Conservation (phyloP, 2,797 vertebrate species). For the Anableps anableps region DNA sequence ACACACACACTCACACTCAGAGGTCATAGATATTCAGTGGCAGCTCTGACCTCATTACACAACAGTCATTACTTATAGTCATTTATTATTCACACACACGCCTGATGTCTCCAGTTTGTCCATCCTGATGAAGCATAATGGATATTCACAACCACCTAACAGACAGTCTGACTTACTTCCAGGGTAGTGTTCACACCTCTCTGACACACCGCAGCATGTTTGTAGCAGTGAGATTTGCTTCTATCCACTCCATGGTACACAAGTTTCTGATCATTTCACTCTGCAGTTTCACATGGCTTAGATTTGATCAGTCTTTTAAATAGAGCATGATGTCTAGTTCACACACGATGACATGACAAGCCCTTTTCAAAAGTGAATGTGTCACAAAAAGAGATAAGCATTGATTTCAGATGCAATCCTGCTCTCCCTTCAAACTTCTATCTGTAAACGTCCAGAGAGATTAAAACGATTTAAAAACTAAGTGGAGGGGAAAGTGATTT, state of each 20-base stretch:
- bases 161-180: conserved; percentile 77
- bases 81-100: conserved; percentile 59
- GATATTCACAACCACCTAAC: conserved; percentile 67
- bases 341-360: conserved; percentile 21
- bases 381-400: conserved; percentile 40
- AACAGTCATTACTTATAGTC: conserved; percentile 58
- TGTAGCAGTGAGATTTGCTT: not conserved
- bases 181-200: conserved; percentile 56
- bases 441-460: conserved; percentile 17
- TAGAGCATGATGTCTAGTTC: not conserved
- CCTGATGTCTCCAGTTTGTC: conserved; percentile 58
- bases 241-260: not conserved
- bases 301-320: conserved; percentile 7
- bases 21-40: conserved; percentile 39
- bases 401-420: conserved; percentile 54
- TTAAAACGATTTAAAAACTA: not conserved
- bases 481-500: not conserved
- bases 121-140: conserved; percentile 63
- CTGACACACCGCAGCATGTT: conserved; percentile 3
- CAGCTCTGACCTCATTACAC: conserved; percentile 63
- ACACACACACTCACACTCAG: conserved; percentile 33
- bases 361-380: conserved; percentile 22
- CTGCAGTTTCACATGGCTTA: not conserved
- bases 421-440: conserved; percentile 1
- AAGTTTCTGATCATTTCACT: not conserved